phyloP scores from a whole-genome alignment of 2,797 vertebrate species.

The Phyllotis vaccarum region DNA sequence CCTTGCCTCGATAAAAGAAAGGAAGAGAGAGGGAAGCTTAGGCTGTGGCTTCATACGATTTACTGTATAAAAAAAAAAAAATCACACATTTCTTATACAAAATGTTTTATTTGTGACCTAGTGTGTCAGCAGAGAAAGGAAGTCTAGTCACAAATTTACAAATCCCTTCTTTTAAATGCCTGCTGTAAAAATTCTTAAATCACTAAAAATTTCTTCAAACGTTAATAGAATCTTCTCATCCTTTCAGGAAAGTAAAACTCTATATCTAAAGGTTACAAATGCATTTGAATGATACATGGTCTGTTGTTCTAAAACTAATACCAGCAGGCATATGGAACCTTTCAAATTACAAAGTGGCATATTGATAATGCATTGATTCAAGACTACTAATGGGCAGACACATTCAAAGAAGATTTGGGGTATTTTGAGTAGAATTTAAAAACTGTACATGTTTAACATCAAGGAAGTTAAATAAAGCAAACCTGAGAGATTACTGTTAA shows the following conservation, averaged over 20 bases:
- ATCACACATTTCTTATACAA: not conserved
- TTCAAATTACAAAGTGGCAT: not conserved
- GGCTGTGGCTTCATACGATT: not conserved
- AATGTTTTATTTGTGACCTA: not conserved
- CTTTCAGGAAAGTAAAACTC: not conserved
- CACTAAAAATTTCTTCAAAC: not conserved
- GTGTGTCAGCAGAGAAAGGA: not conserved
- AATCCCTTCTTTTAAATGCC: not conserved
- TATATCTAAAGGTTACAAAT: not conserved
- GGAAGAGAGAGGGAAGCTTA: not conserved
- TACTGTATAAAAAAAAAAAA: not conserved
- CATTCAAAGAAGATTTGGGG: not conserved
- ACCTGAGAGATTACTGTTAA: not conserved
- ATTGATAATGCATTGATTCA: not conserved
- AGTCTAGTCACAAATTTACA: not conserved
- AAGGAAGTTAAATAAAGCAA: not conserved
- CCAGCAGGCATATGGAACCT: not conserved
- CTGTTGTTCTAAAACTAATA: not conserved
- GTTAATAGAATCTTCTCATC: not conserved
- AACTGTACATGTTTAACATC: not conserved
- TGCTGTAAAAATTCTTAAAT: not conserved
- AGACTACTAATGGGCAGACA: not conserved
- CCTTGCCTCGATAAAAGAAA: not conserved
- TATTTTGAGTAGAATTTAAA: not conserved
- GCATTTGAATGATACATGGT: not conserved